These are phyloP conservation scores for Druon quercuslanigerum DNA, from an alignment of 1,140 invertebrate species.

Conservation along the genomic window DNA sequence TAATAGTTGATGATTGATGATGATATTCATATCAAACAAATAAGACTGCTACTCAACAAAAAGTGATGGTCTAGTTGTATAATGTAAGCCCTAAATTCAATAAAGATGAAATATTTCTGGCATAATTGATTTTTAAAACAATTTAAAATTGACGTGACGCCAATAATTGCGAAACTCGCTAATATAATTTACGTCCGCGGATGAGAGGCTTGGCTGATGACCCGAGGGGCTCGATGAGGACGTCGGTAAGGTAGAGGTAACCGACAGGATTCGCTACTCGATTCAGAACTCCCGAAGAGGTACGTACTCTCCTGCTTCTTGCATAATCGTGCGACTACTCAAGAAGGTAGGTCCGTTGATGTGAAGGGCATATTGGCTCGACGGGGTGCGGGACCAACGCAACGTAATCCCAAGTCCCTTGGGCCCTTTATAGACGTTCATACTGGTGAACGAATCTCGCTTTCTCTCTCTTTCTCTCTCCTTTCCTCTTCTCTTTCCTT, in stretches of 20 bases:
- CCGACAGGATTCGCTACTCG: constrained; percentile 25
- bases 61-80: too few relatives aligned
- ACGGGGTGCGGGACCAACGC: constrained; percentile 63
- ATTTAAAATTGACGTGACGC: not conserved
- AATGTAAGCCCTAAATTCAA: not conserved
- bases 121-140: constrained; percentile 10
- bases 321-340: constrained; percentile 66
- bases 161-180: constrained; percentile 6
- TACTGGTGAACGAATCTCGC: constrained; percentile 44
- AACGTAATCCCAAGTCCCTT: constrained; percentile 56
- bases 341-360: constrained; percentile 70
- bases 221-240: constrained; percentile 15
- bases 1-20: too few relatives aligned
- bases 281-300: constrained; percentile 44
- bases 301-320: constrained; percentile 40
- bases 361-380: constrained; percentile 72
- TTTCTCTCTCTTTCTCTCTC: constrained; percentile 42
- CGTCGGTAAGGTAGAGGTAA: too few relatives aligned
- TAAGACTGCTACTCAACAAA: too few relatives aligned
- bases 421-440: constrained; percentile 46
- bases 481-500: constrained; percentile 46
- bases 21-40: too few relatives aligned
- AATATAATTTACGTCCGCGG: constrained; percentile 6
- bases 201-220: not conserved
- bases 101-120: not conserved